phyloP scores from a whole-genome alignment of 2,888 invertebrate genomes.

The Laspeyria flexula region DNA sequence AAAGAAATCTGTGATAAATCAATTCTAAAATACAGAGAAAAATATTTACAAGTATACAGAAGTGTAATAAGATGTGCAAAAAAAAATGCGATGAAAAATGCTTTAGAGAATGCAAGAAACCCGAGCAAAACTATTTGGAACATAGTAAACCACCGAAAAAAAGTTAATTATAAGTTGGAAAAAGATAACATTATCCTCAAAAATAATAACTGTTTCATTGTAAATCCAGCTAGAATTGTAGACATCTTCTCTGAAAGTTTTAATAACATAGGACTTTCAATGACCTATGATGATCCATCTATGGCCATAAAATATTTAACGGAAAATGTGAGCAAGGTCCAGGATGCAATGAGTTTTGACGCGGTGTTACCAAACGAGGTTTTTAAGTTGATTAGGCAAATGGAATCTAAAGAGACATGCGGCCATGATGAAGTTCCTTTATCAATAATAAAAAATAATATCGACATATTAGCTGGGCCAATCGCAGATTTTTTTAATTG shows the following conservation, averaged over 20 bases:
- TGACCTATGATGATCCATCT: not conserved
- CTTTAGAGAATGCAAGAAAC: not conserved
- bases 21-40: not conserved
- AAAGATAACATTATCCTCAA: not conserved
- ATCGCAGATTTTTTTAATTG: conserved; percentile 14
- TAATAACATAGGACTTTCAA: not conserved
- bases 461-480: conserved; percentile 14
- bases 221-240: not conserved
- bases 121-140: conserved; percentile 3
- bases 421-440: conserved; percentile 18
- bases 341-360: not conserved
- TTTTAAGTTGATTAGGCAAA: conserved; percentile 4
- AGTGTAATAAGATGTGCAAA: conserved; percentile 6
- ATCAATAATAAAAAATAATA: conserved; percentile 14
- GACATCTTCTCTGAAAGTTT: not conserved
- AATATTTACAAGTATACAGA: conserved; percentile 5
- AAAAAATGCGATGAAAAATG: conserved; percentile 2
- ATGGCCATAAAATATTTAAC: not conserved
- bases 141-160: conserved; percentile 2
- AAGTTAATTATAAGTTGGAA: not conserved
- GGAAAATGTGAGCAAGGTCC: not conserved
- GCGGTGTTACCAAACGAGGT: conserved; percentile 2
- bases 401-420: conserved; percentile 10
- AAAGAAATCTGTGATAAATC: not conserved
- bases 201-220: not conserved